A percentile compares a stretch with the other conserved stretches of the same genome.
Conservation (phyloP, 2,113 vertebrate genomes). For the Sebastes schlegelii region DNA sequence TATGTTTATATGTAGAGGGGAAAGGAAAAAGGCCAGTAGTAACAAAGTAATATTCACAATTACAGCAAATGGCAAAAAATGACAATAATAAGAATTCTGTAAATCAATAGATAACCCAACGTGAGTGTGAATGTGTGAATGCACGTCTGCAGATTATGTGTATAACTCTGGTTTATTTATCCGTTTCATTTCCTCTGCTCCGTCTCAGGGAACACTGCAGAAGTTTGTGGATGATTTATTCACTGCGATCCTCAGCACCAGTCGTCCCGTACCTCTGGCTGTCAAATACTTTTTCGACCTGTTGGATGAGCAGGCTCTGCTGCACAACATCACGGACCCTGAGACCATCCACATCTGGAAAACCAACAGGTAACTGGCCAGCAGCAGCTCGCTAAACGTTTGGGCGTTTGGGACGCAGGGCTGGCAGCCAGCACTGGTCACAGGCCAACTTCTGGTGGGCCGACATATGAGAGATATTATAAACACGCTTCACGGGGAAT, state of each 20-base stretch:
- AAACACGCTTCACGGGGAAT: constrained; percentile 4
- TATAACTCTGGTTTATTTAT: background rate
- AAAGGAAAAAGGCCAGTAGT: too few relatives aligned
- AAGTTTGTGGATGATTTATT: constrained; percentile 98
- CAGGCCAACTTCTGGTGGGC: background rate
- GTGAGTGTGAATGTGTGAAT: too few relatives aligned
- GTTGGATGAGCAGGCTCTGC: constrained; percentile 93
- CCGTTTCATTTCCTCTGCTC: background rate
- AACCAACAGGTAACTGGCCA: constrained; percentile 91
- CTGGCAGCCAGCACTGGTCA: background rate
- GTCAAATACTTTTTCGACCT: constrained; percentile 98
- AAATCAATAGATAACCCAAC: too few relatives aligned
- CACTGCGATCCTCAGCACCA: constrained; percentile 95
- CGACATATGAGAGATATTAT: constrained; percentile 1
- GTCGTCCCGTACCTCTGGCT: constrained; percentile 91
- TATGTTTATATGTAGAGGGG: too few relatives aligned
- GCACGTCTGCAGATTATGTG: background rate
- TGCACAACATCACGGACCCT: constrained; percentile 91
- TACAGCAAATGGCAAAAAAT: too few relatives aligned
- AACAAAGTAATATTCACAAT: too few relatives aligned
- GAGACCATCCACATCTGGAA: constrained; percentile 99
- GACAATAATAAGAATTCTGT: too few relatives aligned
- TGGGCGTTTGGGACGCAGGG: background rate
- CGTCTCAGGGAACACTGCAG: constrained; percentile 93
- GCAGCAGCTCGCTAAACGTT: background rate